Conservation (phyloP, 1,140 invertebrate genomes). For the Leptinotarsa lineolata region DNA sequence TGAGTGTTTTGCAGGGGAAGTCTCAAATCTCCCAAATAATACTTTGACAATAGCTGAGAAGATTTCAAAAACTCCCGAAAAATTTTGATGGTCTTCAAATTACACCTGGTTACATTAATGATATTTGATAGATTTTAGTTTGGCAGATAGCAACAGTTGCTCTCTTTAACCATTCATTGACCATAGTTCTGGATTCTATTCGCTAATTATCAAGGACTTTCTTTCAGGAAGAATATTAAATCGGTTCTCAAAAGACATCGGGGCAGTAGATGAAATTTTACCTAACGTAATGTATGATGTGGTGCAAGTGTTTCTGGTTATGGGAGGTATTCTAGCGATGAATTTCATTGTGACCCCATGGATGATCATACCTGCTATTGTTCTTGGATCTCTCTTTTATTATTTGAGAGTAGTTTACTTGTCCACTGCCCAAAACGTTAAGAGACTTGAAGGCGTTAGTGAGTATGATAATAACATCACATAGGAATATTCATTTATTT, state of each 20-base stretch:
- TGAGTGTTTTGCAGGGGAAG: too few relatives aligned
- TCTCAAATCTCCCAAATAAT: too few relatives aligned
- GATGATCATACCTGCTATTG: slow-evolving; percentile 71
- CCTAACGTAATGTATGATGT: slow-evolving; percentile 79
- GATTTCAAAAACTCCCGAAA: too few relatives aligned
- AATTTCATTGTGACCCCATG: slow-evolving; percentile 66
- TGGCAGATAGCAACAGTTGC: too few relatives aligned
- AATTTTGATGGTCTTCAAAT: too few relatives aligned
- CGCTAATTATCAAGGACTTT: not conserved
- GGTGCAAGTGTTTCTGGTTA: slow-evolving; percentile 67
- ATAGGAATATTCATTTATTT: too few relatives aligned
- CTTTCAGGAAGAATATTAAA: slow-evolving; percentile 65
- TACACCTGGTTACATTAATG: too few relatives aligned
- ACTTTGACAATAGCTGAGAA: too few relatives aligned
- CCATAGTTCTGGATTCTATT: too few relatives aligned
- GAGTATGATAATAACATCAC: not conserved
- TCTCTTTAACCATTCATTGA: too few relatives aligned
- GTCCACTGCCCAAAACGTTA: slow-evolving; percentile 81
- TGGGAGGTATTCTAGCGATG: slow-evolving; percentile 60
- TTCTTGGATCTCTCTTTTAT: slow-evolving; percentile 74
- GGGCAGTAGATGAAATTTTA: slow-evolving; percentile 84
- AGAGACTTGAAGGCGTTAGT: slow-evolving; percentile 76
- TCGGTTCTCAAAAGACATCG: slow-evolving; percentile 78
- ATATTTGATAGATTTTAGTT: too few relatives aligned
- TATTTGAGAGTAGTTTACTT: slow-evolving; percentile 80